A percentile compares a stretch with the other conserved stretches of the same genome.
Conservation (phyloP, 2,888 invertebrate species). For the Mythimna lalbum region DNA sequence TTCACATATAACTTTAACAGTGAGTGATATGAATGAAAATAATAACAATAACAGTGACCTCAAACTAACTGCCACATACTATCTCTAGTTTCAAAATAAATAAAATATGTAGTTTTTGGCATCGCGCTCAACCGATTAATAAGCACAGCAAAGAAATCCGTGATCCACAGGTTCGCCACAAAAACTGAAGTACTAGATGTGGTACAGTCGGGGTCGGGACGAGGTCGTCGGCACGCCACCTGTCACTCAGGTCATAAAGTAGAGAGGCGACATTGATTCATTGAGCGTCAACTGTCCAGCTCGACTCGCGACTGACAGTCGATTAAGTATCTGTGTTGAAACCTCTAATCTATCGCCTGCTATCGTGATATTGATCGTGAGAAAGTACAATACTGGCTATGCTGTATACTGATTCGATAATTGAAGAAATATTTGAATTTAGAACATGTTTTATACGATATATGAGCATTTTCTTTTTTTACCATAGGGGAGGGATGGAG, state of each 20-base stretch:
- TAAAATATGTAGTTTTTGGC: not conserved
- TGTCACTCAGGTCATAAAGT: conserved; percentile 53
- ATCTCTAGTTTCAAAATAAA: not conserved
- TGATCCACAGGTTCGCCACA: conserved; percentile 42
- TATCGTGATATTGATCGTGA: conserved; percentile 34
- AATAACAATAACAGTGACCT: not conserved
- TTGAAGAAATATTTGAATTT: conserved; percentile 3
- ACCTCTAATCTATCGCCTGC: conserved; percentile 41
- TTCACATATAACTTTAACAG: too few relatives aligned
- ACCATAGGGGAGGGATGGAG: not conserved
- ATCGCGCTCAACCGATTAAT: not conserved
- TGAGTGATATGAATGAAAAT: too few relatives aligned
- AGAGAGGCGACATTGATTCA: conserved; percentile 53
- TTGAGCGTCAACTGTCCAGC: conserved; percentile 52
- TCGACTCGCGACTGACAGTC: conserved; percentile 47
- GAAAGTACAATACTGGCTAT: conserved; percentile 23
- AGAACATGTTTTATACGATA: conserved; percentile 4
- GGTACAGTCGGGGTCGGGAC: conserved; percentile 3
- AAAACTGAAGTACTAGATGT: conserved; percentile 11
- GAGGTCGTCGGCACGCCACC: conserved; percentile 37
- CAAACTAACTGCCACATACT: not conserved
- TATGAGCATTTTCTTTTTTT: not conserved
- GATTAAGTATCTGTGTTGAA: conserved; percentile 53
- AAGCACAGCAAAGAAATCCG: not conserved
- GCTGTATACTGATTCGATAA: conserved; percentile 6